These are phyloP conservation scores for Isotomurus palustris DNA, from an alignment of 2,888 invertebrate species.

Conservation along the genomic window DNA sequence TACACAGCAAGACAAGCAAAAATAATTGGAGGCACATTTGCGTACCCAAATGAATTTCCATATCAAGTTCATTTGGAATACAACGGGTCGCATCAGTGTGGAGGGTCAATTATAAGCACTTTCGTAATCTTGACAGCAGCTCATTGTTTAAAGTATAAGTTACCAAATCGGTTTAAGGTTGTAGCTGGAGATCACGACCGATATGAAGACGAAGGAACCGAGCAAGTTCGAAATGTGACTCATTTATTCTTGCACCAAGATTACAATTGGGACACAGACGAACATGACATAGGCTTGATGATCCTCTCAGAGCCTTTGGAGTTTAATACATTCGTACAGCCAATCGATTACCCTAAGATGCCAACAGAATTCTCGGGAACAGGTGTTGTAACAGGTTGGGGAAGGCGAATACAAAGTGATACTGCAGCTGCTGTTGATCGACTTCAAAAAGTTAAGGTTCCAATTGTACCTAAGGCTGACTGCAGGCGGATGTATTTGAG, in stretches of 20 bases:
- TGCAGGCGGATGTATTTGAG: constrained; percentile 15
- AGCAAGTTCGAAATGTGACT: constrained; percentile 13
- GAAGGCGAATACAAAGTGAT: not conserved
- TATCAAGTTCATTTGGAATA: constrained; percentile 20
- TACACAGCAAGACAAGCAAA: constrained; percentile 21
- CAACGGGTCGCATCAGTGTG: constrained; percentile 14
- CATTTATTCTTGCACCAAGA: constrained; percentile 4
- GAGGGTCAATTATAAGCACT: constrained; percentile 20
- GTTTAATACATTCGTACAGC: constrained; percentile 3
- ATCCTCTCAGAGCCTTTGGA: constrained; percentile 8
- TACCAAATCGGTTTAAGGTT: not conserved
- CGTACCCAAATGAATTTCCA: constrained; percentile 21
- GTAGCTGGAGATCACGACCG: constrained; percentile 14
- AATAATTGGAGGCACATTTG: constrained; percentile 24
- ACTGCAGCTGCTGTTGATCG: not conserved
- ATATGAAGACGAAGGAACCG: constrained; percentile 3
- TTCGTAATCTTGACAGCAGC: constrained; percentile 6
- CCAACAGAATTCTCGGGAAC: not conserved
- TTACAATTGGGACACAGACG: constrained; percentile 3
- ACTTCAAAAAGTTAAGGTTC: constrained; percentile 18
- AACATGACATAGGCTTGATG: constrained; percentile 14
- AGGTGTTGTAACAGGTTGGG: constrained; percentile 13
- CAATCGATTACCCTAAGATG: not conserved
- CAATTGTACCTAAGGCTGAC: constrained; percentile 5
- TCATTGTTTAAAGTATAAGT: constrained; percentile 2